Percentiles rank a stretch among this genome's conserved stretches.
These are phyloP conservation scores for Acrossocheilus wenchowensis DNA, from an alignment of 2,797 vertebrate species.

Conservation along the genomic window DNA sequence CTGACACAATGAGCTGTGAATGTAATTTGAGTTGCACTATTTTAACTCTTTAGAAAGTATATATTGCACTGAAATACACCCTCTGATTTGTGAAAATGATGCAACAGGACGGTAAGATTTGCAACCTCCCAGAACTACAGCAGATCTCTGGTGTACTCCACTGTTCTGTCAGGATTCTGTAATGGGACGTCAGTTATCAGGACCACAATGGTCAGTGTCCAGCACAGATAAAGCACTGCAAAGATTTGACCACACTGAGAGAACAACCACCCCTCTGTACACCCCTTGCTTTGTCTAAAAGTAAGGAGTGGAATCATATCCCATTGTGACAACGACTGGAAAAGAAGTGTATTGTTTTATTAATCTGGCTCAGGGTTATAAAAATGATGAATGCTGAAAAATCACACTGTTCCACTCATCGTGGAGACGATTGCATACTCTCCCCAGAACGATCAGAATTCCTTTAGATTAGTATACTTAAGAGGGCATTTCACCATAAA, in stretches of 20 bases:
- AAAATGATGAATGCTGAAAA: not conserved
- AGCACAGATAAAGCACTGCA: not conserved
- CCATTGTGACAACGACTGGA: not conserved
- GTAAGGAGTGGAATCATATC: not conserved
- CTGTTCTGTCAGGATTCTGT: conserved; percentile 3
- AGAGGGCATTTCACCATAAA: not conserved
- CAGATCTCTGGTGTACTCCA: conserved; percentile 1
- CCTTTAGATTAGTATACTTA: not conserved
- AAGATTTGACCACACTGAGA: not conserved
- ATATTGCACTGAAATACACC: not conserved
- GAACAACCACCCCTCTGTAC: conserved; percentile 2
- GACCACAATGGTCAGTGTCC: not conserved
- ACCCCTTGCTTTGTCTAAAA: not conserved
- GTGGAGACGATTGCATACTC: not conserved
- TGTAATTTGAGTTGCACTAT: not conserved
- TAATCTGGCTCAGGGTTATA: not conserved
- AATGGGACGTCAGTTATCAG: conserved; percentile 16
- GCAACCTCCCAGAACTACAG: not conserved
- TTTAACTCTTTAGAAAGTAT: not conserved
- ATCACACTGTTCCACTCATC: not conserved
- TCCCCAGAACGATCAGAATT: not conserved
- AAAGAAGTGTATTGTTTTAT: not conserved
- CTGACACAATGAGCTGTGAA: not conserved
- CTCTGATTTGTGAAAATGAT: conserved; percentile 23
- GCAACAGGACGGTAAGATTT: conserved; percentile 2